Percentiles rank a stretch among this genome's conserved stretches.
phyloP scores from a whole-genome alignment of 92 coral and sea anemone genomes.

The Palythoa grandiflora region DNA sequence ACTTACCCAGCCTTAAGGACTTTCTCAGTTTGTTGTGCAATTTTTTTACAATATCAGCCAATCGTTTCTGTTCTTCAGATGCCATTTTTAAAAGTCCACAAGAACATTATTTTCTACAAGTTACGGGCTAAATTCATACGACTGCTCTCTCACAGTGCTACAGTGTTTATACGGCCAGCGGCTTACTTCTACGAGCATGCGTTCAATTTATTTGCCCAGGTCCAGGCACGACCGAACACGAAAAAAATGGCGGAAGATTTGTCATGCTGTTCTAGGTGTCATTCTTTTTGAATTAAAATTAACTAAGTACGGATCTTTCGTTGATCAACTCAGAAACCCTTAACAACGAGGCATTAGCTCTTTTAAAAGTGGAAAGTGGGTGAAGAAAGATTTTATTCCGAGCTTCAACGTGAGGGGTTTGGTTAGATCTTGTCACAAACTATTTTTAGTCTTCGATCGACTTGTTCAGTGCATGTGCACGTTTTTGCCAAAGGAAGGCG shows the following conservation, averaged over 20 bases:
- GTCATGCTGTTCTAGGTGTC: not conserved
- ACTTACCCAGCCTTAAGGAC: constrained; percentile 76
- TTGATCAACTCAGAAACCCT: too few species aligned
- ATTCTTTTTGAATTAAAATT: not conserved
- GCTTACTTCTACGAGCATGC: not conserved
- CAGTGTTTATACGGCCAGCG: constrained; percentile 23
- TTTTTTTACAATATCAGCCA: constrained; percentile 88
- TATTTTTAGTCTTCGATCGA: not conserved
- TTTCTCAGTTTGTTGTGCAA: constrained; percentile 84
- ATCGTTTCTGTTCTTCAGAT: constrained; percentile 62
- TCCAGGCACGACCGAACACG: not conserved
- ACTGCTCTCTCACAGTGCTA: too few species aligned
- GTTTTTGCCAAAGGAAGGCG: too few species aligned
- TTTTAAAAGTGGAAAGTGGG: not conserved
- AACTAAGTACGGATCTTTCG: not conserved
- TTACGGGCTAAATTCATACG: too few species aligned
- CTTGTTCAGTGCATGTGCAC: too few species aligned
- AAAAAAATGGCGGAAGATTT: too few species aligned
- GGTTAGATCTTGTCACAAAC: not conserved
- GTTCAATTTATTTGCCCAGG: not conserved
- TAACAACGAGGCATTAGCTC: not conserved
- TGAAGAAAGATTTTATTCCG: not conserved
- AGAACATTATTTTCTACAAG: not conserved
- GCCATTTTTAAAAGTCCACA: constrained; percentile 23
- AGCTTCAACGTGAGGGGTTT: not conserved